Conservation (phyloP, 1,140 invertebrate genomes). For the Micrasema minimum region DNA sequence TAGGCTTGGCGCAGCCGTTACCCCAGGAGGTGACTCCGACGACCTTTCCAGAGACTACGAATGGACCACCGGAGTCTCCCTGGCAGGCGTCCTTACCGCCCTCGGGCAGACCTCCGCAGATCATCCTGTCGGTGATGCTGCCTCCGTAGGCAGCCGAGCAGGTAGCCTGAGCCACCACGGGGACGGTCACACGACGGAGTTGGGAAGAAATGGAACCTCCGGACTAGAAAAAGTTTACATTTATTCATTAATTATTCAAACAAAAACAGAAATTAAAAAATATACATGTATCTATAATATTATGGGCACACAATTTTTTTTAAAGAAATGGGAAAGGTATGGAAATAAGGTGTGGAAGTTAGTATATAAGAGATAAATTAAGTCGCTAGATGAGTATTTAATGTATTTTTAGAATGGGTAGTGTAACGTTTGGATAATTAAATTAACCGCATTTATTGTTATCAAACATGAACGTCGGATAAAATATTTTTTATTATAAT, state of each 20-base stretch:
- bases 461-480: too few relatives aligned
- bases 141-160: slow-evolving; percentile 57
- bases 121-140: slow-evolving; percentile 71
- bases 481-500: too few relatives aligned
- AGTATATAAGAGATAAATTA: too few relatives aligned
- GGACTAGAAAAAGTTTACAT: slow-evolving; percentile 24
- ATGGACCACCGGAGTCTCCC: slow-evolving; percentile 72
- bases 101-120: slow-evolving; percentile 71
- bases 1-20: slow-evolving; percentile 72
- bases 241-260: background rate
- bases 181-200: slow-evolving; percentile 59
- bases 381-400: too few relatives aligned
- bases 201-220: slow-evolving; percentile 51
- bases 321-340: too few relatives aligned
- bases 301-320: too few relatives aligned
- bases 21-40: slow-evolving; percentile 81
- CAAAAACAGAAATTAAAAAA: too few relatives aligned
- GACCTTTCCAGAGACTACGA: slow-evolving; percentile 66
- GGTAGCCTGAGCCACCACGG: slow-evolving; percentile 56
- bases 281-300: too few relatives aligned
- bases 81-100: slow-evolving; percentile 57
- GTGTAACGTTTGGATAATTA: too few relatives aligned
- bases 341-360: too few relatives aligned
- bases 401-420: too few relatives aligned
- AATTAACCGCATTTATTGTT: too few relatives aligned